A percentile compares a stretch with the other conserved stretches of the same genome.
Conservation (phyloP, 2,888 invertebrate genomes). For the Mimachlamys varia region DNA sequence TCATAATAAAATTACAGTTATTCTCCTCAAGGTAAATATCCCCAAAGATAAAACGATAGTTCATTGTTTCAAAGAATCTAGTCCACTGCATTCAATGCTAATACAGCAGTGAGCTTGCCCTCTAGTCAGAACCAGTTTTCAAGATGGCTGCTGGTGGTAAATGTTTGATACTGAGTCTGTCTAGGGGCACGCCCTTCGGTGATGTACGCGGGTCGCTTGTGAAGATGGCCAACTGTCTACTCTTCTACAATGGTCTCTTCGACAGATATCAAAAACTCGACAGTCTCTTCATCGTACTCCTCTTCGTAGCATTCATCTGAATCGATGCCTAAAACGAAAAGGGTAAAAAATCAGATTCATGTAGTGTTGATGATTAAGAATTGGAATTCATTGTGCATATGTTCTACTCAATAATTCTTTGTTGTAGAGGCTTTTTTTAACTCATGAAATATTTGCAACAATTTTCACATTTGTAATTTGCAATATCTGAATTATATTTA, state of each 20-base stretch:
- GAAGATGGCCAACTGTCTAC: constrained; percentile 60
- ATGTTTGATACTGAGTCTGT: background rate
- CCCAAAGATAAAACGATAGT: background rate
- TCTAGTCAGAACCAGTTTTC: constrained; percentile 53
- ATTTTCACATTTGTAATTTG: too few species aligned
- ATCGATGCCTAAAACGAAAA: constrained; percentile 88
- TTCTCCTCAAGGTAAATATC: background rate
- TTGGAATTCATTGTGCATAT: background rate
- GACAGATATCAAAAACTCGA: constrained; percentile 97
- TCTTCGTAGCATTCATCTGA: constrained; percentile 91
- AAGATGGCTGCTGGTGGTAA: constrained; percentile 59
- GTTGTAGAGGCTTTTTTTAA: too few species aligned
- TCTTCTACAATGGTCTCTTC: constrained; percentile 88
- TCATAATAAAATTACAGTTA: background rate
- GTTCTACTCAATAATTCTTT: background rate
- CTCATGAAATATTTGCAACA: too few species aligned
- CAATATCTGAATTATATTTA: too few species aligned
- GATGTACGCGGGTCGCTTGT: background rate
- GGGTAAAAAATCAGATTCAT: background rate
- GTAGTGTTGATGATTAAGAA: background rate
- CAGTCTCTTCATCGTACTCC: constrained; percentile 96
- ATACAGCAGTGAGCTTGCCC: background rate
- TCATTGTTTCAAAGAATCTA: background rate
- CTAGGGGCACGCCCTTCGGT: constrained; percentile 35
- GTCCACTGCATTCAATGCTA: background rate